phyloP scores from a whole-genome alignment of 2,888 invertebrate genomes.

The Volucella zonaria region DNA sequence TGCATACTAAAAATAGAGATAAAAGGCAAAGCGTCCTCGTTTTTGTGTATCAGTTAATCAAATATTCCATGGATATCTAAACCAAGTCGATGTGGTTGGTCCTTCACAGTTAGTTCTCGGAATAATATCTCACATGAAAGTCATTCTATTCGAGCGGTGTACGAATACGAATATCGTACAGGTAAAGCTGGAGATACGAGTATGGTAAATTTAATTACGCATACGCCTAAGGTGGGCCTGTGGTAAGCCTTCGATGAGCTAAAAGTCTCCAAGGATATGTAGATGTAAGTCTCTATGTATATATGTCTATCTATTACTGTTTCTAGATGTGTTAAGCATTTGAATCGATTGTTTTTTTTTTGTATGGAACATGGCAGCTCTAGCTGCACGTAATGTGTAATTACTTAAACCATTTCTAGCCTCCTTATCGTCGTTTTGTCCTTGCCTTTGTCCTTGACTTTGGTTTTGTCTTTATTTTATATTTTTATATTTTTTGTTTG shows the following conservation, averaged over 20 bases:
- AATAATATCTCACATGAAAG: slow-evolving; percentile 27
- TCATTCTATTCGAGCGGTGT: neutral
- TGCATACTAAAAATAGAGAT: slow-evolving; percentile 47
- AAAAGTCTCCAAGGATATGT: neutral
- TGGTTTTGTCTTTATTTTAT: slow-evolving; percentile 9
- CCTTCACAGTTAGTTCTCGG: slow-evolving; percentile 37
- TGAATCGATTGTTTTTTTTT: slow-evolving; percentile 30
- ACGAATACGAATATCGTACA: too few relatives aligned
- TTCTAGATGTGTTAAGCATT: neutral
- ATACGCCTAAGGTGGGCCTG: slow-evolving; percentile 43
- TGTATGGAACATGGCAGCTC: neutral
- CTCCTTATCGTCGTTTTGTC: neutral
- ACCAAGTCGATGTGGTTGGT: neutral
- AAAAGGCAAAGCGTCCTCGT: slow-evolving; percentile 21
- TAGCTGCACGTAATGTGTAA: neutral
- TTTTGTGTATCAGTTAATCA: slow-evolving; percentile 27
- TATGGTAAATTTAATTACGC: slow-evolving; percentile 61
- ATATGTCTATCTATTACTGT: too few relatives aligned
- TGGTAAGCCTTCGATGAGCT: neutral
- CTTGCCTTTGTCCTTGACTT: neutral
- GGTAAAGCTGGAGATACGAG: too few relatives aligned
- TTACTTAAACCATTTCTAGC: neutral
- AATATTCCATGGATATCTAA: slow-evolving; percentile 49
- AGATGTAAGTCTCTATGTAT: neutral
- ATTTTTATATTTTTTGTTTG: slow-evolving; percentile 3